Evolutionary conservation across 2,888 invertebrate genomes (phyloP), one percentile per base, ranked within the genome.

Genomic region (Meliscaeva auricollis): DNA sequence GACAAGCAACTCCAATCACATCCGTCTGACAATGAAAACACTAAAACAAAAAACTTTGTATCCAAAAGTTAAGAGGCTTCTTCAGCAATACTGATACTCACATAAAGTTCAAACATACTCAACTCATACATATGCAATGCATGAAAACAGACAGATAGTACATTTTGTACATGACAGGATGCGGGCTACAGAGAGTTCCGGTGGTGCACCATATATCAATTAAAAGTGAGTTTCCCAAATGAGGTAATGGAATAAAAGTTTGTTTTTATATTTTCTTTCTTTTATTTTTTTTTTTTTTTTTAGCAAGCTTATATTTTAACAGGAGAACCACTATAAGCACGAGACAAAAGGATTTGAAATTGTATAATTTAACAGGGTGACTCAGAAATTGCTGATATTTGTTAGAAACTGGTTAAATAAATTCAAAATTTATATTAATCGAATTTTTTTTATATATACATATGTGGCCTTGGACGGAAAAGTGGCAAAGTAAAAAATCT

Each of bases 171-270:
- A 35, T 48, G 64, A 38, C 60, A 73, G 58, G 50, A 54, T 54
- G 48, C 58, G 20, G 26, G 32, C 38, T 11, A 60, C 64, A 54
- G 46, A 73, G 48, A 69, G 64, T 83, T 74, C 69, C 69, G 56
- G 62, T 74, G 79, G 75, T 41, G 6, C 30, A 52, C 75, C 80
- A 79, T 66, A 85, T 72, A 85, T 85, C 80, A 85, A 85, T 85
- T 80, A 85, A 80, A 81, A 85, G 80, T 77, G 76, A 80, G 68
- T 80, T 76, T 73, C 50, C 70, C 68, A 69, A 76, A 85, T 85
- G 58, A 80, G 74, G 52, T 75, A 85, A 87, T 74, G 74, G 77
- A 81, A 81, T 77, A 87, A 80, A 72, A 80, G 56, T 69, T 66
- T 73, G 35, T 38, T 58, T 22, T 54, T 56, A 13, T 54, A 62